A percentile compares a stretch with the other conserved stretches of the same genome.
Conservation (phyloP, 1,140 invertebrate species). For the Phthorimaea operculella region DNA sequence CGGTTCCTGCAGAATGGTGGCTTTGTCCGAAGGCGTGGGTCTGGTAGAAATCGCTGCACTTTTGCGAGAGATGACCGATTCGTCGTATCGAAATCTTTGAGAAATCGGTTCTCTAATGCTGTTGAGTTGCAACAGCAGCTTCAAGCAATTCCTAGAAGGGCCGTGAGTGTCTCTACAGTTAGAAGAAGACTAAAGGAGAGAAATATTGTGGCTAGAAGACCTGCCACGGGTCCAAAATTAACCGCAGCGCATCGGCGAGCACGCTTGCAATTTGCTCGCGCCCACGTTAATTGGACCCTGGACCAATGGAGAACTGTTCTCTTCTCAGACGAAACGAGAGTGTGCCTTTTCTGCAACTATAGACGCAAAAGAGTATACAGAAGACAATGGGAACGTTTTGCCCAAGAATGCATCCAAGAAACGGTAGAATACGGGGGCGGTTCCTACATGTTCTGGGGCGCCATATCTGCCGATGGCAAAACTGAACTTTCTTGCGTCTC, state of each 20-base stretch:
- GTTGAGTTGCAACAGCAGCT: not conserved
- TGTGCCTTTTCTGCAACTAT: constrained; percentile 11
- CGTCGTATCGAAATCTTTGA: not conserved
- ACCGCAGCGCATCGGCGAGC: constrained; percentile 12
- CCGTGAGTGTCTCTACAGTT: constrained; percentile 5
- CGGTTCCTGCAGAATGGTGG: too few species aligned
- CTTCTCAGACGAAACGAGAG: constrained; percentile 18
- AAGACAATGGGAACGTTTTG: constrained; percentile 12
- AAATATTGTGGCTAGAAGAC: not conserved
- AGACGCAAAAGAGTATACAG: constrained; percentile 9
- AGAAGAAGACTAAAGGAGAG: not conserved
- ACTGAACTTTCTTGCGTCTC: constrained; percentile 17
- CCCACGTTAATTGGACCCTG: constrained; percentile 11
- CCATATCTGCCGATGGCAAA: constrained; percentile 13
- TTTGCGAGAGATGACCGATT: not conserved
- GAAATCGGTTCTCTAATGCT: not conserved
- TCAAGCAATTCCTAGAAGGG: not conserved
- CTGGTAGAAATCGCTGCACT: not conserved
- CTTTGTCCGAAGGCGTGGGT: not conserved
- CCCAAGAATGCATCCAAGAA: constrained; percentile 15
- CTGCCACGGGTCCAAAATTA: constrained; percentile 14
- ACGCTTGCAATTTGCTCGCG: constrained; percentile 14
- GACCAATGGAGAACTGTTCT: constrained; percentile 13
- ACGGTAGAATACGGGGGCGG: constrained; percentile 13
- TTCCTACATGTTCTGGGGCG: constrained; percentile 16